Evolutionary conservation across 2,113 vertebrate species (phyloP), one percentile per base, ranked within the genome.

Genomic region (Psittacula cyanocephala): DNA sequence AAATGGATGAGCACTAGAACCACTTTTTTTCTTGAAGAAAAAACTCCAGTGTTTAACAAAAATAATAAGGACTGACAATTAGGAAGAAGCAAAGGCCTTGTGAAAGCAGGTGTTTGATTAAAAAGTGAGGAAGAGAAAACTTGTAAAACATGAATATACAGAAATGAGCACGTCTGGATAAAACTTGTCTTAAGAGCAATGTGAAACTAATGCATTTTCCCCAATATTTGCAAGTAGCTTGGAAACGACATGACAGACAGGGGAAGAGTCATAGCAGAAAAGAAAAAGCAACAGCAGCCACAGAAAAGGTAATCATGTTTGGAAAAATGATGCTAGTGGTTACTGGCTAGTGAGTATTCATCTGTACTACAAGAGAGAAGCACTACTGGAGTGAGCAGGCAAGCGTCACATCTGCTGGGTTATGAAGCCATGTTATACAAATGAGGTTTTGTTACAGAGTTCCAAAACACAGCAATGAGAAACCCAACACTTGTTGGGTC

Each of bases 41-140:
- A 94, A 98, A 97, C 94, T 83, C 39, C 17, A 46, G 35, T 79
- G 82, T 82, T 88, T 85, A 92, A 81, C 80, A 89, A 95, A 93
- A 97, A 95, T 91, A 95, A 94, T 95, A 95, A 62, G 47, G 64
- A 86, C 55, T 90, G 92, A 88, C 92, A 94, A 93, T 93, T 75
- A 93, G 44, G 57, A 84, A 91, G 72, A 94, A 89, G 50, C 27
- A 13, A 60, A 89, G 41, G 88, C 96, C 96, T 95, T 97, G 94
- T 95, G 96, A 97, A 98, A 97, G 97, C 93, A 95, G 95, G 76
- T 78, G 93, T 97, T 94, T 97, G 70, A 92, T 92, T 97, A 97
- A 97, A 97, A 97, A 97, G 85, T 14, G 49, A 92, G 71, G 83
- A 65, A 83, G 52, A 96, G 92, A 96, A 95, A 97, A 97, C 77